A percentile compares a stretch with the other conserved stretches of the same genome.
phyloP scores from a whole-genome alignment of 2,797 vertebrate genomes.

The Diceros bicornis region DNA sequence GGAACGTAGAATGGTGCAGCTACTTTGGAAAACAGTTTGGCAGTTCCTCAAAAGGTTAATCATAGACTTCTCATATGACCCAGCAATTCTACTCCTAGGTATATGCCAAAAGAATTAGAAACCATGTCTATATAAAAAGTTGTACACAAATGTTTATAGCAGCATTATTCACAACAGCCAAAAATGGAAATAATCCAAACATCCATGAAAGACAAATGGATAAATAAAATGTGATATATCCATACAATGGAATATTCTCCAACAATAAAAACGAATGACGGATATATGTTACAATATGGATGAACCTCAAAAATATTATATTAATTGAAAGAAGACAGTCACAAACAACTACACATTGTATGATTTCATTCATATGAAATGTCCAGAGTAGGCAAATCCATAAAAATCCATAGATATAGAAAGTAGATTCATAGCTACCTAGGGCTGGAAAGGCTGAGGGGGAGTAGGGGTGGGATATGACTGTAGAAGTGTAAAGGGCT shows the following conservation, averaged over 20 bases:
- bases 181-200: background rate
- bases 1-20: background rate
- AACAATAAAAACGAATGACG: background rate
- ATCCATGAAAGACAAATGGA: background rate
- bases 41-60: background rate
- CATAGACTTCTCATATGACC: background rate
- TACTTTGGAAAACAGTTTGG: slow-evolving; percentile 22
- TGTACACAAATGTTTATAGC: background rate
- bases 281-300: background rate
- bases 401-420: background rate
- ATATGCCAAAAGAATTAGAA: slow-evolving; percentile 23
- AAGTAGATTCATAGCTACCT: background rate
- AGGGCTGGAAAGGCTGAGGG: background rate
- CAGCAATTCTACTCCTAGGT: background rate
- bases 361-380: background rate
- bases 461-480: background rate
- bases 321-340: background rate
- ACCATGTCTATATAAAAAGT: background rate
- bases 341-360: background rate
- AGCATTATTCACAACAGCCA: background rate
- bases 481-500: background rate
- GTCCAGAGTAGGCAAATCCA: background rate
- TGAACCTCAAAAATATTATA: slow-evolving; percentile 23
- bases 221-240: background rate
- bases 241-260: background rate